Evolutionary conservation across 2,888 invertebrate species (phyloP), one percentile per base, ranked within the genome.

Genomic region (Adelphocoris suturalis): DNA sequence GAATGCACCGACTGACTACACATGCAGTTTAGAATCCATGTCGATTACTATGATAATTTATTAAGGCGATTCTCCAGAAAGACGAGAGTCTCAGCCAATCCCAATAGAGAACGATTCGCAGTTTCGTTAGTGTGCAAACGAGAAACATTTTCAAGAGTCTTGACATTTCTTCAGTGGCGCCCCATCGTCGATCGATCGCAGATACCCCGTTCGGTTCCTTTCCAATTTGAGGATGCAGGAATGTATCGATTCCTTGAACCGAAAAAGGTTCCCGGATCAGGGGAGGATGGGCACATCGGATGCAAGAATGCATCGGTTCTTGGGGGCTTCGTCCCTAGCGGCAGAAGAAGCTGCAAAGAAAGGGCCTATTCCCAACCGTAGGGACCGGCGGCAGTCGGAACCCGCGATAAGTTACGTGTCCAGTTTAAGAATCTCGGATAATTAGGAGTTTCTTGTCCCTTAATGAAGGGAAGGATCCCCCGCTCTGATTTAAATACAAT

Each of bases 401-500:
- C 57, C 57, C 75, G 23, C 85, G 89, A 89, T 90, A 90, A 86
- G 90, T 90, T 90, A 90, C 90, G 86, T 90, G 90, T 86, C 86
- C 78, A 55, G 90, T 27, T 76, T 90, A 47, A 48, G 86, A 90
- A 90, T 90, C 86, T 86, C 37, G 27, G 80, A 90, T 90, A 90
- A 90, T 90, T 90, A 90, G 90, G 86, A 78, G 85, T 61, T 61
- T 57, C 82, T 89, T 81, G 89, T 89, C 89, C 82, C 81, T 89
- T 87, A 89, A 89, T 89, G 89, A 89, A 89, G 89, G 82, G 46
- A 23, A 68, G 48, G 57, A 68, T 55, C n/a, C 78, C 61, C 86
- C 76, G 90, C 85, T 86, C 90, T 90, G 90, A 90, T 90, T 90
- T 90, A 90, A 90, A 90, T 90, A 90, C 90, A 90, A 90, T 90